phyloP scores from a whole-genome alignment of 2,113 vertebrate genomes.

The Pangasianodon hypophthalmus region DNA sequence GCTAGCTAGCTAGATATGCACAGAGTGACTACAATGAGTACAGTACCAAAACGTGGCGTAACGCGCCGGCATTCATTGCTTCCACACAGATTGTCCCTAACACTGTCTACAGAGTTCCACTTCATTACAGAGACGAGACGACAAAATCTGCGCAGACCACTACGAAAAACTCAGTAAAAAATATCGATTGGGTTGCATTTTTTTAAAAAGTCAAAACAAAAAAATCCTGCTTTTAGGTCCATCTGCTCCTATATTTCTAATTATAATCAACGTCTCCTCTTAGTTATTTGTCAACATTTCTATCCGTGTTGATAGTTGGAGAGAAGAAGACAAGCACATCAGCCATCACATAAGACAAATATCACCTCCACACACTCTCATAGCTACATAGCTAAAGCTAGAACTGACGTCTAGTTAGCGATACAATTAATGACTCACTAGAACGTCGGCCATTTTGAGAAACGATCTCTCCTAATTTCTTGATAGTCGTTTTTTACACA shows the following conservation, averaged over 20 bases:
- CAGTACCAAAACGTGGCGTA: constrained; percentile 86
- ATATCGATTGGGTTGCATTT: constrained; percentile 12
- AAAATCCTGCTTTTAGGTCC: constrained; percentile 30
- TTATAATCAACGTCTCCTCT: not conserved
- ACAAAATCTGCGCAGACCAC: not conserved
- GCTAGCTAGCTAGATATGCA: constrained; percentile 68
- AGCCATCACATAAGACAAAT: not conserved
- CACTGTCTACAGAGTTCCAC: constrained; percentile 53
- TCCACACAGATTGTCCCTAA: constrained; percentile 90
- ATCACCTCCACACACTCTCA: not conserved
- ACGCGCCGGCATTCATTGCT: constrained; percentile 72
- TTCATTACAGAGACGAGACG: constrained; percentile 58
- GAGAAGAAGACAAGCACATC: not conserved
- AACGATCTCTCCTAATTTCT: not conserved
- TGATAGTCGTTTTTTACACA: not conserved
- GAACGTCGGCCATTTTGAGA: not conserved
- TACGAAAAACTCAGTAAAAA: not conserved
- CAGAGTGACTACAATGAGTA: constrained; percentile 75
- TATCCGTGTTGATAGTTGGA: not conserved
- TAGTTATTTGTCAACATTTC: not conserved
- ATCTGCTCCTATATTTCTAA: not conserved
- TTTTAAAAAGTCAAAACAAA: not conserved
- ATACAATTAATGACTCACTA: not conserved
- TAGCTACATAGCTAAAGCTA: constrained; percentile 9
- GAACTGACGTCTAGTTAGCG: not conserved